These are phyloP conservation scores for Hemibagrus wyckioides DNA, from an alignment of 2,113 vertebrate species.

Conservation along the genomic window DNA sequence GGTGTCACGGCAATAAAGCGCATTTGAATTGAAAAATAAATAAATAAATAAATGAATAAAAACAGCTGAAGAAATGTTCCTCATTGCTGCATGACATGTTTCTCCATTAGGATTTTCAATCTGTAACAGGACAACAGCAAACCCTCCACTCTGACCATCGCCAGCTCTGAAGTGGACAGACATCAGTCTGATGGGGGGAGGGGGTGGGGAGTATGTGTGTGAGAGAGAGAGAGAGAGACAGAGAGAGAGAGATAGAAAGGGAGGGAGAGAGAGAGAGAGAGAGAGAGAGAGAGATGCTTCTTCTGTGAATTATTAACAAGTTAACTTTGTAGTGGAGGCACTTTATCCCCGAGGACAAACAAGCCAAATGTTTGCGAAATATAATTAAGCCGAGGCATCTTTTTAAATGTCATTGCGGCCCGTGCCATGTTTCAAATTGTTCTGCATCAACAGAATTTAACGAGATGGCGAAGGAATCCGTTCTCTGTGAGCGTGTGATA, in stretches of 20 bases:
- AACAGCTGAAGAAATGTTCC: too few relatives aligned
- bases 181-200: background rate
- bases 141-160: background rate
- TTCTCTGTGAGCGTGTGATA: constrained; percentile 98
- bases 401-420: constrained; percentile 98
- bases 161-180: too few relatives aligned
- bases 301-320: constrained; percentile 89
- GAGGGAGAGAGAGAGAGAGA: constrained; percentile 21
- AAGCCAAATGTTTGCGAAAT: constrained; percentile 98
- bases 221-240: background rate
- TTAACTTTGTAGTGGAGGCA: constrained; percentile 99
- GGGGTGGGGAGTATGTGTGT: too few relatives aligned
- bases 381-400: constrained; percentile 99
- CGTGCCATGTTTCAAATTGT: constrained; percentile 99
- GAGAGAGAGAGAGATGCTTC: constrained; percentile 48
- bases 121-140: background rate
- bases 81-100: background rate
- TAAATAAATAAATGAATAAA: too few relatives aligned
- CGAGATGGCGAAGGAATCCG: constrained; percentile 99
- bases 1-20: too few relatives aligned
- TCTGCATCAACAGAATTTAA: constrained; percentile 99
- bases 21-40: too few relatives aligned
- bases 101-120: too few relatives aligned
- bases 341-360: constrained; percentile 99
- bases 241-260: constrained; percentile 19